phyloP scores from a whole-genome alignment of 2,797 vertebrate species.

The Eurystomus glaucurus region DNA sequence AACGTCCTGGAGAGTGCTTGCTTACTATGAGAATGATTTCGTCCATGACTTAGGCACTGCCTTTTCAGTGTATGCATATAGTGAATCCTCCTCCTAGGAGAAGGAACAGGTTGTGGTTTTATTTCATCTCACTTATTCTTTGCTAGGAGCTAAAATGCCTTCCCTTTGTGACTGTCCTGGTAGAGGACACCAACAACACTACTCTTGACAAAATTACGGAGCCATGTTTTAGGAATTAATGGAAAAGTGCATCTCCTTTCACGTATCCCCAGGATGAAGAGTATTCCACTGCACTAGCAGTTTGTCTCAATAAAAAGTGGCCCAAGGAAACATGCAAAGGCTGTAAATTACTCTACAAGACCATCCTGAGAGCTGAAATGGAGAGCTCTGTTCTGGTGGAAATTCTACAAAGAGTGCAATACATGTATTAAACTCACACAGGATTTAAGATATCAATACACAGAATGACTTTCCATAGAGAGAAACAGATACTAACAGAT shows the following conservation, averaged over 20 bases:
- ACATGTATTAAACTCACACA: neutral
- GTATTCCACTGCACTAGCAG: neutral
- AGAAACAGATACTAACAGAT: rapidly evolving
- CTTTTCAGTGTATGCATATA: rapidly evolving
- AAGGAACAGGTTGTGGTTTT: neutral
- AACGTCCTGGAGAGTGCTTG: neutral
- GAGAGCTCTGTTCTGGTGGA: neutral
- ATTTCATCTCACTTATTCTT: neutral
- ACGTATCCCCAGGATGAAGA: neutral
- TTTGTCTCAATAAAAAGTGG: neutral
- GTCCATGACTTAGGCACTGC: neutral
- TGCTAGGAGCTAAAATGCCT: neutral
- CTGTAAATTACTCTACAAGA: neutral
- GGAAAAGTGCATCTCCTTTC: neutral
- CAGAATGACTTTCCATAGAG: rapidly evolving
- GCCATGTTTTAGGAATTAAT: neutral
- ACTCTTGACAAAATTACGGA: neutral
- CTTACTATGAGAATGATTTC: neutral
- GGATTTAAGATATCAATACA: neutral
- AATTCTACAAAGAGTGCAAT: neutral
- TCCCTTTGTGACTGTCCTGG: rapidly evolving
- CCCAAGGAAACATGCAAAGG: neutral
- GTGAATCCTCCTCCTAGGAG: neutral
- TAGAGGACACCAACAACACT: neutral
- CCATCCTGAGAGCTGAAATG: neutral